Conservation (phyloP, 2,888 invertebrate genomes). For the Cephonodes hylas region DNA sequence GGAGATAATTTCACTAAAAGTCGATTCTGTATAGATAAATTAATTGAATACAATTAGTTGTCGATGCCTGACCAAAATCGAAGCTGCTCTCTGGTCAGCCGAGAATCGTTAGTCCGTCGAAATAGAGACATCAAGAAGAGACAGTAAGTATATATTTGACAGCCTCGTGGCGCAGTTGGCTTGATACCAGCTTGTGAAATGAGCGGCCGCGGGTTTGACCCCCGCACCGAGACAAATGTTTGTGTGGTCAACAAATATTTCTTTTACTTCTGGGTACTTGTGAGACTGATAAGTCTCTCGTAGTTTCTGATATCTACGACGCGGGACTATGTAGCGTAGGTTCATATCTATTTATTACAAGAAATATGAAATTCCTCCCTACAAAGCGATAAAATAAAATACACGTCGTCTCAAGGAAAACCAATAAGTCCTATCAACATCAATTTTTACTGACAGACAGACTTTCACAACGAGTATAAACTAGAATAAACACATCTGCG, state of each 20-base stretch:
- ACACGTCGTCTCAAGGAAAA: not conserved
- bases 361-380: too few species aligned
- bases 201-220: too few species aligned
- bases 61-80: slow-evolving; percentile 13
- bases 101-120: not conserved
- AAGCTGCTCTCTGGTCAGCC: slow-evolving; percentile 9
- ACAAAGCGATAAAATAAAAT: not conserved
- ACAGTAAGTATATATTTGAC: not conserved
- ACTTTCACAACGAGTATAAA: not conserved
- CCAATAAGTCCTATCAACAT: not conserved
- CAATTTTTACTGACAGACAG: not conserved
- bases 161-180: too few species aligned
- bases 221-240: too few species aligned
- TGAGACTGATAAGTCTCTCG: too few species aligned
- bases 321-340: too few species aligned
- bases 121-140: not conserved
- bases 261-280: too few species aligned
- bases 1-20: slow-evolving; percentile 1
- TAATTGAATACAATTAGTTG: slow-evolving; percentile 17
- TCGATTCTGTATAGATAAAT: slow-evolving; percentile 11
- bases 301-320: too few species aligned
- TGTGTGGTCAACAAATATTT: too few species aligned
- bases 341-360: too few species aligned
- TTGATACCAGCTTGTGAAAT: too few species aligned
- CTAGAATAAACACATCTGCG: slow-evolving; percentile 1